A percentile compares a stretch with the other conserved stretches of the same genome.
Evolutionary conservation across 2,888 invertebrate species (phyloP).

Genomic region (Pterostichus niger): DNA sequence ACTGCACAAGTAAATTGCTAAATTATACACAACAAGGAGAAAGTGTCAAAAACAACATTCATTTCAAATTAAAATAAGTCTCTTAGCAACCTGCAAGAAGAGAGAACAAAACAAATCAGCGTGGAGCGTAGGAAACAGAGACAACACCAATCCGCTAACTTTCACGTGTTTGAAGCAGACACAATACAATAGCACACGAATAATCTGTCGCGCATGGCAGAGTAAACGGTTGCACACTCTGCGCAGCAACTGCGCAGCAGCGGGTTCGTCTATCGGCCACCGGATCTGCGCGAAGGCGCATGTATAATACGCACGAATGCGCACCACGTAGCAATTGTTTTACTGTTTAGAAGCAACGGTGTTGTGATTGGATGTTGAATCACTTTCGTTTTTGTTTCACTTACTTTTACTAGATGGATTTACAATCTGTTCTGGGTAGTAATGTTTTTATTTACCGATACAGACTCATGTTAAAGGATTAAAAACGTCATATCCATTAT

Average conservation of each 20-base stretch:
- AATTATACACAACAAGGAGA: conserved; percentile 39
- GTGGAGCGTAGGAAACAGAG: conserved; percentile 29
- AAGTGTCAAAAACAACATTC: conserved; percentile 26
- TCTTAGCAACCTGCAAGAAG: not conserved
- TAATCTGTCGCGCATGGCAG: conserved; percentile 27
- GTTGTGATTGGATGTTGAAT: conserved; percentile 32
- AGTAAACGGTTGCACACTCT: conserved; percentile 33
- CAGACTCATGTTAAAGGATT: too few species aligned
- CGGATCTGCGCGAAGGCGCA: conserved; percentile 16
- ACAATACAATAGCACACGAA: conserved; percentile 44
- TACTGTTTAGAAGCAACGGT: conserved; percentile 10
- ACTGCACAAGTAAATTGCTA: conserved; percentile 12
- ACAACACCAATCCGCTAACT: conserved; percentile 41
- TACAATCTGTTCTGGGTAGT: not conserved
- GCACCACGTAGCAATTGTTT: conserved; percentile 39
- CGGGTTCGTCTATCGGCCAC: conserved; percentile 15
- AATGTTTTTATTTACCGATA: too few species aligned
- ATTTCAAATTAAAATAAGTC: conserved; percentile 3
- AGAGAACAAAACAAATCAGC: conserved; percentile 32
- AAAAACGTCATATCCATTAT: too few species aligned
- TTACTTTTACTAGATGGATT: conserved; percentile 41
- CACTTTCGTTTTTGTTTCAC: conserved; percentile 44
- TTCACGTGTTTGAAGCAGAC: conserved; percentile 46
- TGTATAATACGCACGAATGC: conserved; percentile 6
- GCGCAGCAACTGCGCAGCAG: conserved; percentile 24